Percentiles rank a stretch among this genome's conserved stretches.
These are phyloP conservation scores for Herpailurus yagouaroundi DNA, from an alignment of 2,113 vertebrate genomes.

Conservation along the genomic window DNA sequence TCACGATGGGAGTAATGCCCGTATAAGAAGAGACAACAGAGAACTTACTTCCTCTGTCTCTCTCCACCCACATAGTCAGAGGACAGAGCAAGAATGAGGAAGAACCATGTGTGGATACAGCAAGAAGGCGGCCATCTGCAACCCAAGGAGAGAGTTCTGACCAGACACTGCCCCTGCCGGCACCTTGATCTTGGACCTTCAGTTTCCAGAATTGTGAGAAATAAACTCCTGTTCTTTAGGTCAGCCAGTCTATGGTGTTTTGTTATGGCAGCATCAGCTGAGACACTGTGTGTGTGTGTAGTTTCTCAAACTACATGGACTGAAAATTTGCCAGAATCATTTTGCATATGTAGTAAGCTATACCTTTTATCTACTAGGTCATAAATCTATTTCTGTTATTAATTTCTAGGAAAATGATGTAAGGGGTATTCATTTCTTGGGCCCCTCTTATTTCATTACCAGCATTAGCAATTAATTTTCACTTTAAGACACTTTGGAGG, in stretches of 20 bases:
- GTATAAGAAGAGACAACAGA: not conserved
- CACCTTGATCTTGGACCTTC: not conserved
- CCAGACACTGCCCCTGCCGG: not conserved
- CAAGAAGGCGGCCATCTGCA: not conserved
- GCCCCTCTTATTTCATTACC: not conserved
- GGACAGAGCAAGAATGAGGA: not conserved
- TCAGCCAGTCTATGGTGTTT: not conserved
- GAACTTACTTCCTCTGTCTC: not conserved
- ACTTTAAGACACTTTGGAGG: not conserved
- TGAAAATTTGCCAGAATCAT: not conserved
- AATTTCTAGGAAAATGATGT: not conserved
- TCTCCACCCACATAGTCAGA: not conserved
- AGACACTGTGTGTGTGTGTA: not conserved
- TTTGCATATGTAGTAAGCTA: not conserved
- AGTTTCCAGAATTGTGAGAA: not conserved
- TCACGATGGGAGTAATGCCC: not conserved
- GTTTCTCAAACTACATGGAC: not conserved
- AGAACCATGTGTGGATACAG: not conserved
- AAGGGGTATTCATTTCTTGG: slow-evolving; percentile 1
- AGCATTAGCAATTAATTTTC: not conserved
- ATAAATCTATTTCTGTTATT: not conserved
- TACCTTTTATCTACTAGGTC: not conserved
- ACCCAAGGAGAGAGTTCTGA: not conserved
- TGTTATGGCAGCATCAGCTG: not conserved
- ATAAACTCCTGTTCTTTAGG: not conserved